phyloP scores from a whole-genome alignment of 2,113 vertebrate genomes.

The Phoxinus phoxinus region DNA sequence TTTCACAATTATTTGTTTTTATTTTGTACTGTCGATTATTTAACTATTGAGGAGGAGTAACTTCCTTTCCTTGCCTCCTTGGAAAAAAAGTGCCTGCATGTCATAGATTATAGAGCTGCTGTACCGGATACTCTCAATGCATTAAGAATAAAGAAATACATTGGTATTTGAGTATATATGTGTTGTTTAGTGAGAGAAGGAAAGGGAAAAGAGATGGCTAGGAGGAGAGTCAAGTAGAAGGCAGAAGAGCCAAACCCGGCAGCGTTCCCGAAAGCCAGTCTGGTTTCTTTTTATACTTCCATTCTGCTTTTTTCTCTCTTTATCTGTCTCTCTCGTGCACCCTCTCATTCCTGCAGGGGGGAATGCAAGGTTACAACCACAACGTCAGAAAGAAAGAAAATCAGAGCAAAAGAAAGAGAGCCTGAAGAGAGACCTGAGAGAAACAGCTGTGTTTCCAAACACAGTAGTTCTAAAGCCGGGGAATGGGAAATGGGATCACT shows the following conservation, averaged over 20 bases:
- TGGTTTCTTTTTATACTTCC: slow-evolving; percentile 35
- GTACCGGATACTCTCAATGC: not conserved
- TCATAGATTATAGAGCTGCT: not conserved
- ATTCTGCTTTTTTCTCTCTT: slow-evolving; percentile 27
- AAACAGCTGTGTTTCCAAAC: slow-evolving; percentile 62
- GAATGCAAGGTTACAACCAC: slow-evolving; percentile 40
- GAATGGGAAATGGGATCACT: slow-evolving; percentile 15
- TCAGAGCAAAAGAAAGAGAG: not conserved
- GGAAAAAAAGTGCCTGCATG: not conserved
- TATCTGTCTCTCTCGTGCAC: not conserved
- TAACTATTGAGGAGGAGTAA: not conserved
- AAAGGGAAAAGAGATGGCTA: not conserved
- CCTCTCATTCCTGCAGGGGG: slow-evolving; percentile 32
- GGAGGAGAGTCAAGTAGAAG: not conserved
- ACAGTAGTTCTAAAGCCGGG: slow-evolving; percentile 49
- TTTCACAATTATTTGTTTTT: not conserved
- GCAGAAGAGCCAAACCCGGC: slow-evolving; percentile 23
- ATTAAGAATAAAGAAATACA: slow-evolving; percentile 5
- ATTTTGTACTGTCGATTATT: not conserved
- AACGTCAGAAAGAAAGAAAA: slow-evolving; percentile 16
- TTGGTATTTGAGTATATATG: not conserved
- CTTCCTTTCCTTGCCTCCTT: not conserved
- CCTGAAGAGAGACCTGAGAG: not conserved
- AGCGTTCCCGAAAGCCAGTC: slow-evolving; percentile 17
- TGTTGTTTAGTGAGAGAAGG: slow-evolving; percentile 3